These are phyloP conservation scores for Isaurus tuberculatus DNA, from an alignment of 92 coral and sea anemone genomes.

Conservation along the genomic window DNA sequence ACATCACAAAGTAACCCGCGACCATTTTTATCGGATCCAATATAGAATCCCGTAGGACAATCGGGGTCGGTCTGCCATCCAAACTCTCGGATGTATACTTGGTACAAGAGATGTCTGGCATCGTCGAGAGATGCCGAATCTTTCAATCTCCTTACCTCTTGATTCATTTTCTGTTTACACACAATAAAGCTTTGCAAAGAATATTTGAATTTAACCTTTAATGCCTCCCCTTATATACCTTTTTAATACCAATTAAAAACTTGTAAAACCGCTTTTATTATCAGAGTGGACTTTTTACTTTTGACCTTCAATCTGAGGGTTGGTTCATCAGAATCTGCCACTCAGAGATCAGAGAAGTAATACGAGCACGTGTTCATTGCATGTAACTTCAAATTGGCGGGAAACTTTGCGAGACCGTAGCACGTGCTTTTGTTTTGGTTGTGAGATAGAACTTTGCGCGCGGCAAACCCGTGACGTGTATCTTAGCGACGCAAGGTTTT, in stretches of 20 bases:
- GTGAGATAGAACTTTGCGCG: slow-evolving; percentile 11
- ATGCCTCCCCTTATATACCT: neutral
- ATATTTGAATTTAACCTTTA: neutral
- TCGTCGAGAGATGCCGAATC: slow-evolving; percentile 53
- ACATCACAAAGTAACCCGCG: slow-evolving; percentile 62
- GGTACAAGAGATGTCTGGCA: slow-evolving; percentile 62
- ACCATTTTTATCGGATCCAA: slow-evolving; percentile 49
- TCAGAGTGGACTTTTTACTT: slow-evolving; percentile 31
- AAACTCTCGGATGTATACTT: slow-evolving; percentile 56
- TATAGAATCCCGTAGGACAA: slow-evolving; percentile 62
- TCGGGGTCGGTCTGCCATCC: slow-evolving; percentile 61
- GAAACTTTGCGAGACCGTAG: neutral
- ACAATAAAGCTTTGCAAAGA: neutral
- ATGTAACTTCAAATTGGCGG: slow-evolving; percentile 35
- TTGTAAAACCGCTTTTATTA: slow-evolving; percentile 36
- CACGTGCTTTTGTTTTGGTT: slow-evolving; percentile 46
- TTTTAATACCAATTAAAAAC: neutral
- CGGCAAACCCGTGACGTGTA: slow-evolving; percentile 46
- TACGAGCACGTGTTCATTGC: slow-evolving; percentile 17
- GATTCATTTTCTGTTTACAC: slow-evolving; percentile 42
- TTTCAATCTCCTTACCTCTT: slow-evolving; percentile 50
- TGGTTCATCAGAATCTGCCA: neutral
- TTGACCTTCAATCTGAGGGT: slow-evolving; percentile 33
- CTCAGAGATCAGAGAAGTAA: neutral
- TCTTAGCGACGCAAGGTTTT: slow-evolving; percentile 3